phyloP scores from a whole-genome alignment of 2,888 invertebrate species.

The Nymphalis urticae region DNA sequence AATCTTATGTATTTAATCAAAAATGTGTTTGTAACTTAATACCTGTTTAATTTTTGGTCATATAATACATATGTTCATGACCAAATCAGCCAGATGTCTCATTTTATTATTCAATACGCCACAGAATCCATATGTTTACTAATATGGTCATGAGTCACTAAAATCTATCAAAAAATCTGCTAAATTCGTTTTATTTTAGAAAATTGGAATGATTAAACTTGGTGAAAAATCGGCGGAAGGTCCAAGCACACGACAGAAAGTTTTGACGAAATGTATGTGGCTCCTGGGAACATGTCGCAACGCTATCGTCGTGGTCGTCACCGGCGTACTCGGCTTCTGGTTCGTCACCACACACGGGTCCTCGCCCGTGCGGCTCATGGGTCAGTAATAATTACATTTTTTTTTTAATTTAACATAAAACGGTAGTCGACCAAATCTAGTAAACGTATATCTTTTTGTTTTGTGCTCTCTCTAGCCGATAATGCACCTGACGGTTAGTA shows the following conservation, averaged over 20 bases:
- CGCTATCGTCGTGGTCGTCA: constrained; percentile 89
- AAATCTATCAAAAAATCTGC: no score
- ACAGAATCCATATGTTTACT: no score
- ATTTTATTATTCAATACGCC: neutral
- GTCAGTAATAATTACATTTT: constrained; percentile 57
- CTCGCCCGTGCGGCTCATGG: constrained; percentile 86
- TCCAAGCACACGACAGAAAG: constrained; percentile 79
- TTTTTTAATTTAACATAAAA: neutral
- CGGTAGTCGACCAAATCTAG: constrained; percentile 7
- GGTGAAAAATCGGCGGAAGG: constrained; percentile 80
- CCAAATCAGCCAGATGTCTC: constrained; percentile 1
- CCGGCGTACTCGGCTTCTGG: constrained; percentile 86
- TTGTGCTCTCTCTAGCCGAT: constrained; percentile 61
- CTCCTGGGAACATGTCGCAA: constrained; percentile 90
- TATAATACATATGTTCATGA: neutral
- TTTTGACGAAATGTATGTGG: constrained; percentile 87
- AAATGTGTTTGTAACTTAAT: neutral
- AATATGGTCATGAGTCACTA: no score
- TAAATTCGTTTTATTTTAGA: constrained; percentile 64
- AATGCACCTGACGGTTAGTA: constrained; percentile 67
- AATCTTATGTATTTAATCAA: neutral
- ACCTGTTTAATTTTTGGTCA: neutral
- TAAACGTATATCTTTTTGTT: constrained; percentile 43
- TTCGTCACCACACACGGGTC: constrained; percentile 75
- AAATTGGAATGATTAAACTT: constrained; percentile 84